Base-by-base conservation (phyloP, 2,888 invertebrate species). In the Drosophila bunnanda region DNA sequence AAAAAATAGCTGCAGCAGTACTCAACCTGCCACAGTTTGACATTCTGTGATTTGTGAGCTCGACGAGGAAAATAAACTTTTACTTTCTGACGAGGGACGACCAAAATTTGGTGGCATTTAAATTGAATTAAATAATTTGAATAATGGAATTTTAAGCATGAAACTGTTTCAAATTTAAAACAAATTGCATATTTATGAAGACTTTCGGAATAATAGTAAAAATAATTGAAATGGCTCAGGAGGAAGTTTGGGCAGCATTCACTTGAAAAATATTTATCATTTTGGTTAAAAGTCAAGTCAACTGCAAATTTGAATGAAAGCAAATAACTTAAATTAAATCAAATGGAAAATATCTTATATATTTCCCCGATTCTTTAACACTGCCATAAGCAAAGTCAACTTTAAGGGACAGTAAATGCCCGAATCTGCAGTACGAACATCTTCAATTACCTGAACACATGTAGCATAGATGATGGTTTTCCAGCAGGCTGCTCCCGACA, bases 401-500 rank as follows among this genome's bases (percentile, higher is more conserved):
- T 9, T 65, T 13, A 30, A 34, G 15, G 36, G 15, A 10, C 20
- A 20, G 5, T 43, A 22, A 38, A 30, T 38, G 28, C n/a, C n/a
- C 4, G 34, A n/a, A 48, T 17, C 4, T 39, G 12, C 25, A 2
- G 20, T 59, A 25, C 41, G 41, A 48, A 56, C 39, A 34, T 68
- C 69, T 68, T 39, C 57, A 68, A 69, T 68, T 68, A 69, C 50
- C 50, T n/a, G 32, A 57, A 68, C 56, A 69, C 36, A 68, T 57
- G 70, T 70, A 76, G 48, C 72, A 65, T 71, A 65, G 71, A 81
- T 67, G 69, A 85, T 73, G 75, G 82, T 71, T 81, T 86, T 76
- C 78, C 80, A 71, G 64, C 57, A 75, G 66, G 66, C 39, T 83
- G 74, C 55, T 39, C 48, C 60, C 34, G 44, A 60, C 80, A 72